Evolutionary conservation across 64 coral and sea anemone species (phyloP), one percentile per base, ranked within the genome.

Genomic region (Trachythela sp.): DNA sequence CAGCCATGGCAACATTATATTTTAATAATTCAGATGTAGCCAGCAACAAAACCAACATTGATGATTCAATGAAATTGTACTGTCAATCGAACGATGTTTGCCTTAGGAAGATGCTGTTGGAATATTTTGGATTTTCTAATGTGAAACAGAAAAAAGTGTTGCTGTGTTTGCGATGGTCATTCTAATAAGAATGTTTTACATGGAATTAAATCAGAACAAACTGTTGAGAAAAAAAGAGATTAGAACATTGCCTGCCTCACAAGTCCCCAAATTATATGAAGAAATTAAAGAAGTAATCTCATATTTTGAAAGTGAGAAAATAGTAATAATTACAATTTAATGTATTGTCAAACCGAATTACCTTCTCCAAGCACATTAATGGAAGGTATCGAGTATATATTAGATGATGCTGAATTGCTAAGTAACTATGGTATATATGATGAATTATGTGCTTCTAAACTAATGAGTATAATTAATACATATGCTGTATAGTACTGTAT

Each of bases 351-450:
- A n/a, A 72, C 33, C 11, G 24, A 27, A 72, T 72, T 72, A 72
- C 68, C 68, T 31, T 35, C 68, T 72, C 17, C 68, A 27, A 26
- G 15, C 11, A 26, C 24, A 31, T 31, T 72, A 72, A 72, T 88
- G 48, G 91, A 92, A 64, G 87, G 77, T 34, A 54, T 89, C 22
- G 83, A 92, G 51, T 89, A n/a, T 85, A 58, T 92, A 59, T 11
- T 64, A 77, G 43, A 86, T 49, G 91, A 92, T 85, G n/a, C 36
- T 42, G 87, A 92, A 39, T 54, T 92, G 20, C 45, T 92, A 39
- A 85, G 26, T 14, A 71, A 50, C 24, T 88, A 60, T 88, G 77
- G 54, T 26, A 92, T 88, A 40, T 48, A 86, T 71, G 41, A 88
- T 85, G 87, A 88, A 85, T 29, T 40, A n/a, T 88, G 11, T 72